Evolutionary conservation across 2,888 invertebrate species (phyloP).

Genomic region (Eupithecia exiguata): DNA sequence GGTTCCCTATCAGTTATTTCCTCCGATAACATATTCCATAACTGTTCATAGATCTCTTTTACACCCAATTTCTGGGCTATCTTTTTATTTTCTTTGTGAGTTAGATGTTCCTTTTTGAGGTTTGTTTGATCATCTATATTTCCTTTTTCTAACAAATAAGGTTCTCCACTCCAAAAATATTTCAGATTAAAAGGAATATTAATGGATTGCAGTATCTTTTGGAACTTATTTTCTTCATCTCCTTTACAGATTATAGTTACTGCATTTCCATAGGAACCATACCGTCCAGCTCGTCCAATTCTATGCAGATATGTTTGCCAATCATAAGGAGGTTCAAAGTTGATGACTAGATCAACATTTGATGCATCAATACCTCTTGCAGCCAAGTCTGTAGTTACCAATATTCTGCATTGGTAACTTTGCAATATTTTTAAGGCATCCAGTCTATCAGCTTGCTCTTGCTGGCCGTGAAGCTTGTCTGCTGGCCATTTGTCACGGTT

Average conservation of each 20-base stretch:
- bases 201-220: constrained; percentile 82
- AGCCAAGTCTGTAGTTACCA: constrained; percentile 95
- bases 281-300: constrained; percentile 97
- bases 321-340: constrained; percentile 93
- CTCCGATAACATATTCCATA: constrained; percentile 55
- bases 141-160: constrained; percentile 28
- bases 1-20: constrained; percentile 35
- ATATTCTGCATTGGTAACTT: constrained; percentile 90
- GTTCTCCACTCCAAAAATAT: constrained; percentile 60
- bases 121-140: constrained; percentile 12
- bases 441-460: constrained; percentile 90
- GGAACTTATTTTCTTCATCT: constrained; percentile 85
- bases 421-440: constrained; percentile 90
- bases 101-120: constrained; percentile 6
- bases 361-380: constrained; percentile 97
- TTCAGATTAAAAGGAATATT: constrained; percentile 68
- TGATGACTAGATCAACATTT: constrained; percentile 96
- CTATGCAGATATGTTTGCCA: constrained; percentile 95
- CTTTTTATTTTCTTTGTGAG: neutral
- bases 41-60: constrained; percentile 37
- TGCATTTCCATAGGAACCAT: constrained; percentile 92
- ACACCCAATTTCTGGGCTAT: constrained; percentile 19
- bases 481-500: constrained; percentile 90
- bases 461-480: constrained; percentile 89
- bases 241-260: constrained; percentile 89